These are phyloP conservation scores for Mechanitis mazaeus DNA, from an alignment of 2,888 invertebrate species.

Conservation along the genomic window DNA sequence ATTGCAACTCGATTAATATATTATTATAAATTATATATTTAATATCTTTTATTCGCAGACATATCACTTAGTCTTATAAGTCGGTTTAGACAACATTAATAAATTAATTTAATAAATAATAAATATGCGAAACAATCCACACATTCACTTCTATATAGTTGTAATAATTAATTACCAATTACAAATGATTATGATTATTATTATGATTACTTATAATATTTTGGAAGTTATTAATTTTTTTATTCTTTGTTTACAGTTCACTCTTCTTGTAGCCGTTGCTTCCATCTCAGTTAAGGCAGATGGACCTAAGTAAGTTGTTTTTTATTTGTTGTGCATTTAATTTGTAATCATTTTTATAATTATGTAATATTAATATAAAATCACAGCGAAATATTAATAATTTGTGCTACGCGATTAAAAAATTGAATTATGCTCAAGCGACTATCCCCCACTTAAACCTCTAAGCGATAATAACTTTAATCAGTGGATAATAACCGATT, in stretches of 20 bases:
- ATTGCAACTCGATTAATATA: too few species aligned
- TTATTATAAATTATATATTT: too few species aligned
- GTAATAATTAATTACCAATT: too few species aligned
- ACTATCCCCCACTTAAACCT: conserved; percentile 46
- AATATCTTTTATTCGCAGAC: too few species aligned
- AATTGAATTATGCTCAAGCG: conserved; percentile 54
- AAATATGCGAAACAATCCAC: too few species aligned
- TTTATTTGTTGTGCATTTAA: background rate
- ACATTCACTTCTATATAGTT: too few species aligned
- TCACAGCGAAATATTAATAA: conserved; percentile 28
- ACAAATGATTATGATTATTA: too few species aligned
- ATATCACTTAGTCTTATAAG: too few species aligned
- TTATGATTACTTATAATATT: background rate
- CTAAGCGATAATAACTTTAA: conserved; percentile 47
- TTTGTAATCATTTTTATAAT: background rate
- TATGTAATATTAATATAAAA: conserved; percentile 2
- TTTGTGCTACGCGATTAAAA: conserved; percentile 29
- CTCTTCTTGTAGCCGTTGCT: conserved; percentile 70
- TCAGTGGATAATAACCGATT: conserved; percentile 44
- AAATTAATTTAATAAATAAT: too few species aligned
- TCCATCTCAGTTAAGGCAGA: conserved; percentile 57
- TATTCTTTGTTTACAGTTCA: conserved; percentile 58
- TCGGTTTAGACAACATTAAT: too few species aligned
- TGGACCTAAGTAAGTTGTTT: conserved; percentile 63
- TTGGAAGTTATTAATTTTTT: conserved; percentile 9